Conservation (phyloP, 2,888 invertebrate genomes). For the Chirona hameri region DNA sequence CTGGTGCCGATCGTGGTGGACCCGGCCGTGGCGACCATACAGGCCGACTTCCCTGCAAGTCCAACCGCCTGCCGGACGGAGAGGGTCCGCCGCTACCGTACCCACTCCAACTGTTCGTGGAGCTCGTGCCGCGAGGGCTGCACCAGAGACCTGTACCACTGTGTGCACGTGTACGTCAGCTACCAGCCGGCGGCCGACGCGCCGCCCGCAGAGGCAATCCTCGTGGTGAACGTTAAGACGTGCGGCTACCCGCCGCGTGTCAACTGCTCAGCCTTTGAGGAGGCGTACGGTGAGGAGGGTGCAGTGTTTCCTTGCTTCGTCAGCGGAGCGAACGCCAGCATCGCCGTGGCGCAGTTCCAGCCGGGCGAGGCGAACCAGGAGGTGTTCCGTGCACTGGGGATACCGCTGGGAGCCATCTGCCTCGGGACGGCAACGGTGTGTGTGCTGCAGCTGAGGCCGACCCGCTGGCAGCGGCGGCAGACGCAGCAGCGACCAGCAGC, state of each 20-base stretch:
- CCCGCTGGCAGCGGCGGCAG: not conserved
- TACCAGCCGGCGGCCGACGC: conserved; percentile 37
- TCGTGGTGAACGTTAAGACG: conserved; percentile 39
- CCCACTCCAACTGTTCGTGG: conserved; percentile 71
- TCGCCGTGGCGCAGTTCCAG: conserved; percentile 70
- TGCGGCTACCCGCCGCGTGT: conserved; percentile 39
- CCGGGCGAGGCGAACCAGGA: conserved; percentile 59
- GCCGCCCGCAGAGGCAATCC: conserved; percentile 38
- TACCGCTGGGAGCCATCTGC: conserved; percentile 71
- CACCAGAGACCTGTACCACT: conserved; percentile 78
- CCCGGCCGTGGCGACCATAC: conserved; percentile 79
- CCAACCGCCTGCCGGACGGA: conserved; percentile 80
- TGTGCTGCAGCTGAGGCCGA: not conserved
- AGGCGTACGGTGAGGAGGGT: conserved; percentile 33
- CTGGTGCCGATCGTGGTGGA: conserved; percentile 87
- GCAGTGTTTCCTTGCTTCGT: conserved; percentile 76
- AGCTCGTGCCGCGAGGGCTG: conserved; percentile 86
- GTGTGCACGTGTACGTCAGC: conserved; percentile 51
- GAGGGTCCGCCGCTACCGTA: conserved; percentile 69
- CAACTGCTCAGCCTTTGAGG: conserved; percentile 39
- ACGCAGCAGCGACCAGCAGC: conserved; percentile 37
- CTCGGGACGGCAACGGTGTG: conserved; percentile 36
- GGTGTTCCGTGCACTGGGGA: conserved; percentile 76
- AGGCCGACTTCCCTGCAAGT: conserved; percentile 82
- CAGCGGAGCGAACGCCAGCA: conserved; percentile 76